Evolutionary conservation across 1,140 invertebrate species (phyloP).

Genomic region (Ridgeia piscesae): DNA sequence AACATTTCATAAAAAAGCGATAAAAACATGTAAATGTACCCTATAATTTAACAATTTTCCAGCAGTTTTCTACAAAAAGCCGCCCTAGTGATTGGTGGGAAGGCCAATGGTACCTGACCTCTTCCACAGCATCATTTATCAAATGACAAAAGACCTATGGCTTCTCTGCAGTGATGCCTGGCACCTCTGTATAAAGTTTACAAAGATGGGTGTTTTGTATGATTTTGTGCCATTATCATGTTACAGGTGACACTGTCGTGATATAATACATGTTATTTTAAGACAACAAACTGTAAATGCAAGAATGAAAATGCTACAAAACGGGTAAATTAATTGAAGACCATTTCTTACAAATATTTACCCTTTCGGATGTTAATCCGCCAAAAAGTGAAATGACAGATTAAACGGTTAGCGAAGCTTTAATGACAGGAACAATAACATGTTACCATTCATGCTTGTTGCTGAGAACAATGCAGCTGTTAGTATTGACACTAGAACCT

Average conservation of each 20-base stretch:
- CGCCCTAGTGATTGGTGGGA: too few relatives aligned
- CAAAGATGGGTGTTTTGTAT: neutral
- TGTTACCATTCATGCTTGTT: neutral
- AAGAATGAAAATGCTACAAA: neutral
- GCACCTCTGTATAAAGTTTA: neutral
- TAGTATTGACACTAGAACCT: neutral
- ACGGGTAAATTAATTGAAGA: neutral
- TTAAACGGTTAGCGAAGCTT: neutral
- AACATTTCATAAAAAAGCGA: too few relatives aligned
- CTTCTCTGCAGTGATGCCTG: too few relatives aligned
- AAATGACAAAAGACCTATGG: too few relatives aligned
- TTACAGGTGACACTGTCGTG: neutral
- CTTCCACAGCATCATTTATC: too few relatives aligned
- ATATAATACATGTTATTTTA: neutral
- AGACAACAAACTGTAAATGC: neutral
- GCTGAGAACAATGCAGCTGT: neutral
- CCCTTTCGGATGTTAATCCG: neutral
- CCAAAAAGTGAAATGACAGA: neutral
- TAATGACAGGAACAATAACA: neutral
- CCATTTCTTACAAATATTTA: neutral
- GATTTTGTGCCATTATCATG: neutral
- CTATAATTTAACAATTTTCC: too few relatives aligned
- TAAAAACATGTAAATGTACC: too few relatives aligned
- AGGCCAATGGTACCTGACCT: too few relatives aligned
- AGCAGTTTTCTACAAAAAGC: too few relatives aligned